These are phyloP conservation scores for Acrocyrtus sp. DNA, from an alignment of 2,888 invertebrate species.

Conservation along the genomic window DNA sequence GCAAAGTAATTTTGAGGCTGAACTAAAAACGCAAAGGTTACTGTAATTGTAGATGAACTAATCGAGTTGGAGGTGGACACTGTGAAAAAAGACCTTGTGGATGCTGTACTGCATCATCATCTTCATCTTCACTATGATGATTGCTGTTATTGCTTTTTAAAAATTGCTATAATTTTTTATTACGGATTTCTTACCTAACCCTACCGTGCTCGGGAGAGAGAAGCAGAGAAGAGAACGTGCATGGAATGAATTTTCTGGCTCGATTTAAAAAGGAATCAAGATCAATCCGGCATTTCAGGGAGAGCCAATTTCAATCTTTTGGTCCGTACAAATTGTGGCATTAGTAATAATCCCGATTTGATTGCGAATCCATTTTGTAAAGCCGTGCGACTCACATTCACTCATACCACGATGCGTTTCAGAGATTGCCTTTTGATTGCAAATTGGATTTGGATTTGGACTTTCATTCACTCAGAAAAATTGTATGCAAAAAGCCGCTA, in stretches of 20 bases:
- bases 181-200: slow-evolving; percentile 7
- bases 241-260: slow-evolving; percentile 7
- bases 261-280: not conserved
- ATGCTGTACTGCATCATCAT: not conserved
- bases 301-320: slow-evolving; percentile 3
- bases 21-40: no score
- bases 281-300: no score
- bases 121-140: not conserved
- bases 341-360: slow-evolving; percentile 2
- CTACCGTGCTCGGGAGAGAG: not conserved
- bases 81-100: slow-evolving; percentile 1
- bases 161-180: slow-evolving; percentile 21
- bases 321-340: not conserved
- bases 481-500: no score
- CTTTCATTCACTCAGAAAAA: no score
- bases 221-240: not conserved
- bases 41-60: no score
- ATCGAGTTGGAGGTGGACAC: not conserved
- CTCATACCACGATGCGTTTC: not conserved
- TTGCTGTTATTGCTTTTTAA: slow-evolving; percentile 1
- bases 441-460: not conserved
- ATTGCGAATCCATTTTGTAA: not conserved
- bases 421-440: no score
- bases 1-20: no score
- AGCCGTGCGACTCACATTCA: not conserved